A percentile compares a stretch with the other conserved stretches of the same genome.
phyloP scores from a whole-genome alignment of 2,797 vertebrate genomes.

The Xiphorhynchus erythropygius region DNA sequence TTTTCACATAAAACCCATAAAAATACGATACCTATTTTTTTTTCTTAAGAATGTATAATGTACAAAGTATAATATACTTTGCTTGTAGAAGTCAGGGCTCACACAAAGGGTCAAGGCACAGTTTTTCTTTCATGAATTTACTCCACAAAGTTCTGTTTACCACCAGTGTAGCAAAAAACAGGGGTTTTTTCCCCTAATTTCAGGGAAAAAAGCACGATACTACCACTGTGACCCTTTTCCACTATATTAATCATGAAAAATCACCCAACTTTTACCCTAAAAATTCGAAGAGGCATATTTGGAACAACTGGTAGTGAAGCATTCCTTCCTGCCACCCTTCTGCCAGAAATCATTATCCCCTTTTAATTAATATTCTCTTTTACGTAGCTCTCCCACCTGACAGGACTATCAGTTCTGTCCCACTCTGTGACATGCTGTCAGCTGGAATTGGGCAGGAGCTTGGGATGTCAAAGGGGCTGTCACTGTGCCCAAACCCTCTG shows the following conservation, averaged over 20 bases:
- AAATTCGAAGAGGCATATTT: not conserved
- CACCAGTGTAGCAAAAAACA: not conserved
- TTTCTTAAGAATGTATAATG: not conserved
- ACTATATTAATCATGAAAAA: not conserved
- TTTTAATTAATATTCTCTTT: not conserved
- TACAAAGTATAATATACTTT: not conserved
- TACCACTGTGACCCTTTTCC: not conserved
- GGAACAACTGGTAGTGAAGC: not conserved
- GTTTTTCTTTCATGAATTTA: not conserved
- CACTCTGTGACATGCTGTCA: not conserved
- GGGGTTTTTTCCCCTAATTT: not conserved
- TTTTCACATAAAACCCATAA: not conserved
- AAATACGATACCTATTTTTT: not conserved
- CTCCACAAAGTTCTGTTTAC: not conserved
- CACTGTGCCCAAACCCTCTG: not conserved
- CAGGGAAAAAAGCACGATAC: not conserved
- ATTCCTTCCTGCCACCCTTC: not conserved
- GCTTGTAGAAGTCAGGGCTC: not conserved
- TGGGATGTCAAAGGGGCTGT: not conserved
- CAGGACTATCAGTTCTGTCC: not conserved
- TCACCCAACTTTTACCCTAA: not conserved
- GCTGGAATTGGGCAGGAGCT: not conserved
- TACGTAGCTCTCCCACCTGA: not conserved
- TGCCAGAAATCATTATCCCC: not conserved
- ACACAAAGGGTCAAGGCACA: fast-evolving